Evolutionary conservation across 53 echinoderm and acorn worm genomes (phyloP), one percentile per base, ranked within the genome.

Genomic region (Astropecten irregularis): DNA sequence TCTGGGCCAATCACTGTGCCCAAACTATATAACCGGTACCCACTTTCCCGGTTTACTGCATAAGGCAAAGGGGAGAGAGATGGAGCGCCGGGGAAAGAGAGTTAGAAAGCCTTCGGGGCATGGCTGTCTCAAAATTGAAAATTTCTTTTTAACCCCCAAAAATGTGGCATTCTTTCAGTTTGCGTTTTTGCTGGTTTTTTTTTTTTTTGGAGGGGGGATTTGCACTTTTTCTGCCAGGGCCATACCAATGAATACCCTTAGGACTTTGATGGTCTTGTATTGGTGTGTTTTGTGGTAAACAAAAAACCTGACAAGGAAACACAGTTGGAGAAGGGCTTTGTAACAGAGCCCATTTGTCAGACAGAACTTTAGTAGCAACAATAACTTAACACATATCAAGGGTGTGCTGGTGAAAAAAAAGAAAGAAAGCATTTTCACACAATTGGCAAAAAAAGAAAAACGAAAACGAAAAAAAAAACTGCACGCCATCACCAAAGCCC

Each of bases 111-210:
- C 76, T 38, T 55, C 56, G 9, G 76, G 76, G 76, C 76, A 76
- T 58, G 40, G 58, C 76, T 76, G 76, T 76, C 76, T 76, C 76
- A 76, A 76, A 76, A 76, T 76, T 73, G 76, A 25, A 76, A 76
- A 76, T 57, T 76, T 58, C 76, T 76, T 76, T 76, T n/a, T 54
- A 56, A n/a, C 36, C 55, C 36, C 13, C 21, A 56, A n/a, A n/a
- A 58, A 76, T 16, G 58, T 76, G 76, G 76, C 58, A 76, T 76
- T 76, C 56, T 37, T 76, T 57, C 26, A 15, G 8, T 68, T 46
- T 42, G 22, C 28, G 2, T 51, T 73, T 49, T 54, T 9, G 40
- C 21, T 21, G 30, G 37, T 40, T 32, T 34, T 65, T 65, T 65
- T 65, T 65, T 2, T 19, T 37, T 36, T 15, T n/a, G 47, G 14